These are phyloP conservation scores for Cathartes aura DNA, from an alignment of 2,113 vertebrate genomes.

Conservation along the genomic window DNA sequence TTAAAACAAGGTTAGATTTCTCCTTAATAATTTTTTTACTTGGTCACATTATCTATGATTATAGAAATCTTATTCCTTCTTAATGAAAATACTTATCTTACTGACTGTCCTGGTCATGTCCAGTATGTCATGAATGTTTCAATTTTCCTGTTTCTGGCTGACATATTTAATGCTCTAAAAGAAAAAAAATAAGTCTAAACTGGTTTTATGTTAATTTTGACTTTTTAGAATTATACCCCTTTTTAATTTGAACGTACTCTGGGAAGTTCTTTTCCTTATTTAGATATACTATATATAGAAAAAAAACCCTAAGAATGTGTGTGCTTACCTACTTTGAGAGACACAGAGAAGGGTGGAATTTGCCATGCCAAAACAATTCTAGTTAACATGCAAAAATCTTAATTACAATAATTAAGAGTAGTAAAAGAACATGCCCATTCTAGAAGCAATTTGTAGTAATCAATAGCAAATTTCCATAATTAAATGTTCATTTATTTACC, in stretches of 20 bases:
- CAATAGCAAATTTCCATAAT: background rate
- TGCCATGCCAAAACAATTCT: background rate
- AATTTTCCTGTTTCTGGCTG: background rate
- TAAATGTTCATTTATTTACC: background rate
- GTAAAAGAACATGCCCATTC: background rate
- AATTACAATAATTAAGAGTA: background rate
- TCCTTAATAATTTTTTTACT: background rate
- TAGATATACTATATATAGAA: background rate
- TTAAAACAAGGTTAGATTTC: background rate
- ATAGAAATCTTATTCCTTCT: background rate
- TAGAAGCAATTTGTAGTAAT: background rate
- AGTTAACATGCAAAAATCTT: background rate
- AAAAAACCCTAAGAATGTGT: background rate
- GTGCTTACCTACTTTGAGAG: background rate
- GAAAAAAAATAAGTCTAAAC: background rate
- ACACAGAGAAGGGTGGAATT: background rate
- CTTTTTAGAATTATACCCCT: background rate
- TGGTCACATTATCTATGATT: background rate
- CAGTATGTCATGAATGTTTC: background rate
- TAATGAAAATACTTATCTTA: background rate
- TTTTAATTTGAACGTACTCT: background rate
- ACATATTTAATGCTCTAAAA: background rate
- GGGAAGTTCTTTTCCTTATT: background rate
- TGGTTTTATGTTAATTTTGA: background rate
- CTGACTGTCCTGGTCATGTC: no score